These are phyloP conservation scores for Macrophya annulata DNA, from an alignment of 2,888 invertebrate species.

Conservation along the genomic window DNA sequence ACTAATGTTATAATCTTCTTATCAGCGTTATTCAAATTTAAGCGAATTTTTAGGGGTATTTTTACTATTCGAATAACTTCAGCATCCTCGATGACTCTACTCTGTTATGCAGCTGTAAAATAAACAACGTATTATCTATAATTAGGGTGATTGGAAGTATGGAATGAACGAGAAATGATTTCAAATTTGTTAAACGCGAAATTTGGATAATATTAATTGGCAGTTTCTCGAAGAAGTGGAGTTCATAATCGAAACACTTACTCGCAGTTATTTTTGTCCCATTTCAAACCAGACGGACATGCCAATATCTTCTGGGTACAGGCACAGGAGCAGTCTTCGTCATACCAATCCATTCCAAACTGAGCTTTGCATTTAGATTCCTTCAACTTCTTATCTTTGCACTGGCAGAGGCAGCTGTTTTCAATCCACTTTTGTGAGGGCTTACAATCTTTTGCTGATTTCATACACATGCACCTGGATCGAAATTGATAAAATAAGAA, in stretches of 20 bases:
- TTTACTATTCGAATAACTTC: not conserved
- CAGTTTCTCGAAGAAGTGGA: not conserved
- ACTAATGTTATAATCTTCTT: too few relatives aligned
- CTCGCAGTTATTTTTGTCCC: slow-evolving; percentile 62
- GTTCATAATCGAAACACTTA: slow-evolving; percentile 37
- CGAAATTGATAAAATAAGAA: slow-evolving; percentile 23
- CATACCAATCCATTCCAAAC: slow-evolving; percentile 61
- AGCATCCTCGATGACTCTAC: not conserved
- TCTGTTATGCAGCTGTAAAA: not conserved
- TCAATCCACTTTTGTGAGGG: slow-evolving; percentile 55
- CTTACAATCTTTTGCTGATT: slow-evolving; percentile 59
- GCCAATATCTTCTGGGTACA: slow-evolving; percentile 57
- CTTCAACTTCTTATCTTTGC: slow-evolving; percentile 54
- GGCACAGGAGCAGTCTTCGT: slow-evolving; percentile 59
- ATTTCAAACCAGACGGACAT: slow-evolving; percentile 59
- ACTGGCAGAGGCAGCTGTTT: slow-evolving; percentile 60
- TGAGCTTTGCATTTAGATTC: slow-evolving; percentile 28
- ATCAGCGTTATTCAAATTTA: too few relatives aligned
- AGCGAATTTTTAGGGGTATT: not conserved
- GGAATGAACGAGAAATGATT: not conserved
- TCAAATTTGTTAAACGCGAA: not conserved
- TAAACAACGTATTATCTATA: too few relatives aligned
- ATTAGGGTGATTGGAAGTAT: too few relatives aligned
- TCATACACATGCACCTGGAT: slow-evolving; percentile 61
- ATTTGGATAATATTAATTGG: not conserved